Percentiles rank a stretch among this genome's conserved stretches.
These are phyloP conservation scores for Choloepus didactylus DNA, from an alignment of 2,797 vertebrate species.

Conservation along the genomic window DNA sequence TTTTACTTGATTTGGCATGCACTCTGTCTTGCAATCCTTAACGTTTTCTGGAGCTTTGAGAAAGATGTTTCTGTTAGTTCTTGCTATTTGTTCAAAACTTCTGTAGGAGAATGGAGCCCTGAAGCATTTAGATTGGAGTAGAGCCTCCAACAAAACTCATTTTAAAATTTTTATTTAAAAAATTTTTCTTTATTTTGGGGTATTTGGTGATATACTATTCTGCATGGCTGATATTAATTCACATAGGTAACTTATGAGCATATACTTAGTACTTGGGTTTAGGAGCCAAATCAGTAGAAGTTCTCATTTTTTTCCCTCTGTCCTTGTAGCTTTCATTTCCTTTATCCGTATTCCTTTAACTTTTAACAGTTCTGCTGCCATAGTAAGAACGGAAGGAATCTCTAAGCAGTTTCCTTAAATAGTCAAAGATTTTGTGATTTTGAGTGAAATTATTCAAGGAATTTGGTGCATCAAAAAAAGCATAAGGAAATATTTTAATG, in stretches of 20 bases:
- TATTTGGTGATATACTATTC: background rate
- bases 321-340: slow-evolving; percentile 3
- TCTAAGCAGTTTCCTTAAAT: background rate
- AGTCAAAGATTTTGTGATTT: background rate
- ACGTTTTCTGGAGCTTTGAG: too few relatives aligned
- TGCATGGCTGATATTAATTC: background rate
- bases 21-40: too few relatives aligned
- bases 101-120: too few relatives aligned
- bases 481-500: slow-evolving; percentile 5
- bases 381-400: background rate
- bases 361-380: background rate
- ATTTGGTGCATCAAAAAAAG: slow-evolving; percentile 29
- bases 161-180: slow-evolving; percentile 7
- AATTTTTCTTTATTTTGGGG: background rate
- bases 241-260: background rate
- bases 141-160: background rate
- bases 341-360: background rate
- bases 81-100: too few relatives aligned
- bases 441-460: background rate
- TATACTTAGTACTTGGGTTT: background rate
- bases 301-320: background rate
- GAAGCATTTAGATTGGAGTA: too few relatives aligned
- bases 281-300: background rate
- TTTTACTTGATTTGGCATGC: too few relatives aligned
- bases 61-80: too few relatives aligned